Conservation (phyloP, 2,888 invertebrate genomes). For the Drosophila quinaria region DNA sequence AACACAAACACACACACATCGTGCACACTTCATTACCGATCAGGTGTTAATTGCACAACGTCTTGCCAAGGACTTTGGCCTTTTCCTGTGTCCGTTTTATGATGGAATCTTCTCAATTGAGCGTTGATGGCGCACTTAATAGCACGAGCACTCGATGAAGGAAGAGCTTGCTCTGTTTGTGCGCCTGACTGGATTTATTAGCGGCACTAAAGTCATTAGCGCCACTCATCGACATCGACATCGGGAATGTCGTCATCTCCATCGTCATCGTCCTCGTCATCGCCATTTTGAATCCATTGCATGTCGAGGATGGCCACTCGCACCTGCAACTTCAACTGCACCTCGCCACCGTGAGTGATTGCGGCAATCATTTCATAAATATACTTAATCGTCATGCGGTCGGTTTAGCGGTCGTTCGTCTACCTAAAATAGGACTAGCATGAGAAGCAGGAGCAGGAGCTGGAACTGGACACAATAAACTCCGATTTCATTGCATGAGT, state of each 20-base stretch:
- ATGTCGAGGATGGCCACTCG: slow-evolving; percentile 40
- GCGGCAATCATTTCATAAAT: slow-evolving; percentile 78
- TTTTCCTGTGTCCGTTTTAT: slow-evolving; percentile 54
- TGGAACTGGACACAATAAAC: slow-evolving; percentile 28
- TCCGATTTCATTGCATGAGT: slow-evolving; percentile 54
- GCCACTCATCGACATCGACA: slow-evolving; percentile 54
- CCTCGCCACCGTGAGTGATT: slow-evolving; percentile 52
- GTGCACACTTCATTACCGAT: slow-evolving; percentile 60
- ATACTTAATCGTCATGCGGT: slow-evolving; percentile 58
- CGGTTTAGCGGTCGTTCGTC: slow-evolving; percentile 52
- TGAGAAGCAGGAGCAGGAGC: not conserved
- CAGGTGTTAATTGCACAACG: slow-evolving; percentile 68
- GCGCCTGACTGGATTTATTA: slow-evolving; percentile 79
- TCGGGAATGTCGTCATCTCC: slow-evolving; percentile 19
- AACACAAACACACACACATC: slow-evolving; percentile 7
- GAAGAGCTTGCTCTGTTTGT: slow-evolving; percentile 44
- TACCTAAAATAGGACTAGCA: slow-evolving; percentile 15
- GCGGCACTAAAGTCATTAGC: slow-evolving; percentile 82
- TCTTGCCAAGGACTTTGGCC: slow-evolving; percentile 47
- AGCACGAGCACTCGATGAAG: slow-evolving; percentile 60
- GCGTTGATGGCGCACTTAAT: slow-evolving; percentile 70
- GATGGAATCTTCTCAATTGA: slow-evolving; percentile 63
- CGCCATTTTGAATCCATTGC: slow-evolving; percentile 39
- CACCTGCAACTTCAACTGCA: slow-evolving; percentile 38
- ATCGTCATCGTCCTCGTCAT: not conserved